Evolutionary conservation across 2,888 invertebrate species (phyloP).

Genomic region (Xestia sexstrigata): DNA sequence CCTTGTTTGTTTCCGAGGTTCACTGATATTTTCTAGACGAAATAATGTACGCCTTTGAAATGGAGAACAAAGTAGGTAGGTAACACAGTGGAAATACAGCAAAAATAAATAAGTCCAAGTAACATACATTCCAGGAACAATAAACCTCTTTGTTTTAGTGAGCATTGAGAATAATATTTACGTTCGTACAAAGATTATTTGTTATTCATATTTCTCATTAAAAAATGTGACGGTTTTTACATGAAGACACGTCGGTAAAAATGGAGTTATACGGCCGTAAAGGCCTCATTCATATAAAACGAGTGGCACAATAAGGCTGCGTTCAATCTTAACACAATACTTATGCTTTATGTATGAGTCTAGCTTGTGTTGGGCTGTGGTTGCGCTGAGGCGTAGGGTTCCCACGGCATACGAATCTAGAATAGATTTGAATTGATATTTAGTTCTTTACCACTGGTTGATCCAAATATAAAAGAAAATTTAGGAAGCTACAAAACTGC

Average conservation of each 20-base stretch:
- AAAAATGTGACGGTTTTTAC: slow-evolving; percentile 31
- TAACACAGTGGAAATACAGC: slow-evolving; percentile 6
- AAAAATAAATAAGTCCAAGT: slow-evolving; percentile 11
- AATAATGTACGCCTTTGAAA: background rate
- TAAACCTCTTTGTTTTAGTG: slow-evolving; percentile 36
- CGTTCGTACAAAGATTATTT: slow-evolving; percentile 20
- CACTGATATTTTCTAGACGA: background rate
- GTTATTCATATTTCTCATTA: slow-evolving; percentile 37
- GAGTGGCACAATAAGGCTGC: slow-evolving; percentile 22
- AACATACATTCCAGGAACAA: slow-evolving; percentile 25
- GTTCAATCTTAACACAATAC: slow-evolving; percentile 26
- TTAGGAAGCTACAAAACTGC: background rate
- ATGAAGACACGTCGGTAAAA: slow-evolving; percentile 24
- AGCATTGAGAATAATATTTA: slow-evolving; percentile 25
- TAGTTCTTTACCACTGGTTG: background rate
- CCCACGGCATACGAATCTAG: background rate
- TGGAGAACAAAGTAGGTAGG: slow-evolving; percentile 7
- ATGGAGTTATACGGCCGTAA: slow-evolving; percentile 19
- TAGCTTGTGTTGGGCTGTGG: slow-evolving; percentile 1
- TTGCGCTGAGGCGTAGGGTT: slow-evolving; percentile 16
- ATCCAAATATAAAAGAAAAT: background rate
- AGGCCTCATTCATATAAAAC: slow-evolving; percentile 43
- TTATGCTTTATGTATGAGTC: slow-evolving; percentile 43
- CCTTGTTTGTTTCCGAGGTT: background rate
- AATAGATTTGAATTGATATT: slow-evolving; percentile 2